Percentiles rank a stretch among this genome's conserved stretches.
These are phyloP conservation scores for Mormyrus lacerda DNA, from an alignment of 2,113 vertebrate genomes.

Conservation along the genomic window DNA sequence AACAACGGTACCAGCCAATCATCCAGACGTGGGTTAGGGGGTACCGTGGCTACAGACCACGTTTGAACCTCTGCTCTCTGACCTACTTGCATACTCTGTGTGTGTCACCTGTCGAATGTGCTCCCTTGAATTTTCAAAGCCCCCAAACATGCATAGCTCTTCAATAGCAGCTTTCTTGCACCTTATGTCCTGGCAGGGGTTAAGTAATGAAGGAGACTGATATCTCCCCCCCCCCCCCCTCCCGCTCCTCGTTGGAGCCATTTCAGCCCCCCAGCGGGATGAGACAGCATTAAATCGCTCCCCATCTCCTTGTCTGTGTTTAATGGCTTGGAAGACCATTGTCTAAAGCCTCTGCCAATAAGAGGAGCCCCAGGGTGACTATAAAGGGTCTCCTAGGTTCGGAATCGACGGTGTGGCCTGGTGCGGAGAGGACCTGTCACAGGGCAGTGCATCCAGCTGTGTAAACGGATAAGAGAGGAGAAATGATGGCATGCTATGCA, in stretches of 20 bases:
- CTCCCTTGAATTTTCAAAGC: not conserved
- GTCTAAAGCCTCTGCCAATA: not conserved
- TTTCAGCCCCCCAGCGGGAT: not conserved
- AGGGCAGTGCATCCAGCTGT: not conserved
- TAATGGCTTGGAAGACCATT: not conserved
- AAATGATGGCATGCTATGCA: not conserved
- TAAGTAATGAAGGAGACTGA: constrained; percentile 1
- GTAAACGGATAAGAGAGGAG: not conserved
- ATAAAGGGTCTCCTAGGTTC: not conserved
- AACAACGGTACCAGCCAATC: not conserved
- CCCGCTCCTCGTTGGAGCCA: not conserved
- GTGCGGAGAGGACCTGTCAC: not conserved
- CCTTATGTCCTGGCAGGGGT: not conserved
- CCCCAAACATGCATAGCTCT: not conserved
- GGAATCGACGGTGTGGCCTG: not conserved
- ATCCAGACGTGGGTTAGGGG: not conserved
- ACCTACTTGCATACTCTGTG: not conserved
- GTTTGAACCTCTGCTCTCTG: not conserved
- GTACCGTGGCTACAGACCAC: not conserved
- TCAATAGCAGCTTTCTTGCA: not conserved
- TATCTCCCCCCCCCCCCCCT: not conserved
- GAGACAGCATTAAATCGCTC: not conserved
- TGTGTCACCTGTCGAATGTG: not conserved
- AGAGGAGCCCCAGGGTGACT: not conserved
- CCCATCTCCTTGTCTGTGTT: not conserved